Percentiles rank a stretch among this genome's conserved stretches.
Conservation (phyloP, 2,113 vertebrate genomes). For the Hoplias malabaricus region DNA sequence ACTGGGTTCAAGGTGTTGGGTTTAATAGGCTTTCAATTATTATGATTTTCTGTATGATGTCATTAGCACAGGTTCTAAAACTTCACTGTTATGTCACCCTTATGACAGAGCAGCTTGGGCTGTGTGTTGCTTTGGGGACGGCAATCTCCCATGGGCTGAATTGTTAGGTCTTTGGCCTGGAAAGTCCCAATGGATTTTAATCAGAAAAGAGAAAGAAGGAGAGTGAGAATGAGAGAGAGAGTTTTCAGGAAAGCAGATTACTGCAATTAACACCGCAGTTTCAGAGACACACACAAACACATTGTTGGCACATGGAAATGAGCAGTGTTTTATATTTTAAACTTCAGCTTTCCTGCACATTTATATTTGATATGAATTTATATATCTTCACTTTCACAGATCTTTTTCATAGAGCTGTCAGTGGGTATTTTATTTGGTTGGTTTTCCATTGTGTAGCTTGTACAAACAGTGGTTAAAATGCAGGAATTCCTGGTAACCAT, state of each 20-base stretch:
- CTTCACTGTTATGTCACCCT: background rate
- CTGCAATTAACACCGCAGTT: background rate
- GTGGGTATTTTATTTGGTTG: too few relatives aligned
- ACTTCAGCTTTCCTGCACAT: background rate
- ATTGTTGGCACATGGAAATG: background rate
- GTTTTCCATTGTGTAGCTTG: too few relatives aligned
- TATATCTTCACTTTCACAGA: too few relatives aligned
- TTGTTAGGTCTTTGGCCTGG: slow-evolving; percentile 5
- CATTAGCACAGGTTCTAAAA: background rate
- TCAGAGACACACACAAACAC: background rate
- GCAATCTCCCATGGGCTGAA: background rate
- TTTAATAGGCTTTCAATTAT: too few relatives aligned
- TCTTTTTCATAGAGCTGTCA: too few relatives aligned
- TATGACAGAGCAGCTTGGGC: background rate
- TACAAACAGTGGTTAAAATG: too few relatives aligned
- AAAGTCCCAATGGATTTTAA: slow-evolving; percentile 40
- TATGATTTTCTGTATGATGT: too few relatives aligned
- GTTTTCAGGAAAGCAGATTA: slow-evolving; percentile 10
- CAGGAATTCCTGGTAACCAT: too few relatives aligned
- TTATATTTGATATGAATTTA: background rate
- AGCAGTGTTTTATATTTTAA: too few relatives aligned
- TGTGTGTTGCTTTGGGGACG: background rate
- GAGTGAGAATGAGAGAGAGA: background rate
- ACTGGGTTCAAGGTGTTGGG: too few relatives aligned
- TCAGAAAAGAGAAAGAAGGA: background rate